Percentiles rank a stretch among this genome's conserved stretches.
These are phyloP conservation scores for Astreopora myriophthalma DNA, from an alignment of 64 coral and sea anemone genomes.

Conservation along the genomic window DNA sequence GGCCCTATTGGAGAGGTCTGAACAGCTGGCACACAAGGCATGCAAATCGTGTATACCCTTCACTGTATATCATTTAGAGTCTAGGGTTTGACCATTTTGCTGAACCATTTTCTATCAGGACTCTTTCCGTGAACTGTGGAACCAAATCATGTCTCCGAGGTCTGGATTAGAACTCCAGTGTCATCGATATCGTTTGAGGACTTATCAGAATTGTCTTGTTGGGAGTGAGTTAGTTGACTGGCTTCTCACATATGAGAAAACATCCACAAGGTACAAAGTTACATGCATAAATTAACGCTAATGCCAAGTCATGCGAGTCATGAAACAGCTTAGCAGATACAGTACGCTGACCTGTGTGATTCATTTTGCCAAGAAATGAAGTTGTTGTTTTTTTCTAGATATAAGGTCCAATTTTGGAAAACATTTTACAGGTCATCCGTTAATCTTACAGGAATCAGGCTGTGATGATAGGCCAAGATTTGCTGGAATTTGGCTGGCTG, in stretches of 20 bases:
- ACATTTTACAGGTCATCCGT: not conserved
- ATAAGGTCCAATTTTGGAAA: not conserved
- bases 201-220: slow-evolving; percentile 86
- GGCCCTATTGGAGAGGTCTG: too few species aligned
- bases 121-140: slow-evolving; percentile 90
- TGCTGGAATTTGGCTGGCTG: slow-evolving; percentile 88
- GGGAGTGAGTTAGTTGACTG: slow-evolving; percentile 91
- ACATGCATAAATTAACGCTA: too few species aligned
- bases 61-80: not conserved
- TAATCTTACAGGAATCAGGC: slow-evolving; percentile 60
- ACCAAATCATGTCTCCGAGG: slow-evolving; percentile 82
- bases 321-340: too few species aligned
- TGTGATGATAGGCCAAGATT: slow-evolving; percentile 77
- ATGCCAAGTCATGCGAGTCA: too few species aligned
- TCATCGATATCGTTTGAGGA: slow-evolving; percentile 87
- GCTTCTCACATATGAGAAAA: slow-evolving; percentile 88
- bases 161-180: slow-evolving; percentile 88
- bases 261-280: slow-evolving; percentile 65
- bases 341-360: too few species aligned
- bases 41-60: too few species aligned
- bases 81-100: not conserved
- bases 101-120: slow-evolving; percentile 36
- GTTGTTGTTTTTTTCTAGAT: too few species aligned
- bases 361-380: too few species aligned
- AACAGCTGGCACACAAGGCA: too few species aligned